A percentile compares a stretch with the other conserved stretches of the same genome.
Evolutionary conservation across 2,797 vertebrate genomes (phyloP).

Genomic region (Chloroceryle amazona): DNA sequence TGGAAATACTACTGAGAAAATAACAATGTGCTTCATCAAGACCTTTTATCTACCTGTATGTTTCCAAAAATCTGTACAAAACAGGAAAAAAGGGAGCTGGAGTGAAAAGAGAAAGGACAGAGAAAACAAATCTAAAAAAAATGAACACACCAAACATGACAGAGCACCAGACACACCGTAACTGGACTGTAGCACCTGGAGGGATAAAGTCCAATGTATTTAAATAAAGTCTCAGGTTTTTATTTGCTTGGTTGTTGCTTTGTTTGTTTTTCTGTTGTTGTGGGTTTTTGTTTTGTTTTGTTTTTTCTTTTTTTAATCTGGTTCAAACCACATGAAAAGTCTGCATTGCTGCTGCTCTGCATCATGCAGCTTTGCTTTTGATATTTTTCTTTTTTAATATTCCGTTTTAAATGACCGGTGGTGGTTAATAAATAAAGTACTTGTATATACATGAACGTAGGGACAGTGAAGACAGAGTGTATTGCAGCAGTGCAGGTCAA

Average conservation of each 20-base stretch:
- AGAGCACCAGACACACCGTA: conserved; percentile 44
- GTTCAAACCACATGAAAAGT: neutral
- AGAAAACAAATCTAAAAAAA: neutral
- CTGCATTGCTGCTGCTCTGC: conserved; percentile 26
- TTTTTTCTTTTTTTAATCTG: neutral
- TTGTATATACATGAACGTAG: conserved; percentile 79
- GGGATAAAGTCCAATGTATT: conserved; percentile 41
- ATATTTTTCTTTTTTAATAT: neutral
- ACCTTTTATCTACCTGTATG: neutral
- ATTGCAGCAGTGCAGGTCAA: conserved; percentile 44
- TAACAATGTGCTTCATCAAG: conserved; percentile 24
- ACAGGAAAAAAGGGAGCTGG: neutral
- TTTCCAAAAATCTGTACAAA: conserved; percentile 62
- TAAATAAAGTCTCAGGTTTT: conserved; percentile 36
- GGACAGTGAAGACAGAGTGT: conserved; percentile 31
- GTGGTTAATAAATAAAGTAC: conserved; percentile 85
- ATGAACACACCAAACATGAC: neutral
- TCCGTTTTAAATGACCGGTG: conserved; percentile 60
- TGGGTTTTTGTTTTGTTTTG: neutral
- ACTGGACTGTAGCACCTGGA: conserved; percentile 72
- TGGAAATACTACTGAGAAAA: conserved; percentile 34
- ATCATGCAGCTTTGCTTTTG: conserved; percentile 40
- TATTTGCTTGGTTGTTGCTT: neutral
- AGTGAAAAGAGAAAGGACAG: neutral
- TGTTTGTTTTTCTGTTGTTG: neutral